phyloP scores from a whole-genome alignment of 2,797 vertebrate genomes.

The Chromobotia macracanthus region DNA sequence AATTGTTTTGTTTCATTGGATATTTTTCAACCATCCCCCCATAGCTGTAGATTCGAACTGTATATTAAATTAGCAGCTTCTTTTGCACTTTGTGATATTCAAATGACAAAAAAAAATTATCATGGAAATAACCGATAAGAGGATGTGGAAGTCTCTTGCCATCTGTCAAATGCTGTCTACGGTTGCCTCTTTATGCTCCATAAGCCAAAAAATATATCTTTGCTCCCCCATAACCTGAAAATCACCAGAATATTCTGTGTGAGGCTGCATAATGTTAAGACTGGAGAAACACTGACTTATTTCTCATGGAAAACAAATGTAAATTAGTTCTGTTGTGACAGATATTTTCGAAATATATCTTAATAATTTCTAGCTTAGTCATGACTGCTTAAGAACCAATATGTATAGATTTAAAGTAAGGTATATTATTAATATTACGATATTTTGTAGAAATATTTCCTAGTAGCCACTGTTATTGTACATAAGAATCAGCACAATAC shows the following conservation, averaged over 20 bases:
- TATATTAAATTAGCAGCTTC: background rate
- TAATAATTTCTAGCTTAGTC: too few relatives aligned
- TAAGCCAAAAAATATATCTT: constrained; percentile 7
- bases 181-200: background rate
- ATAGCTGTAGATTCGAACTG: background rate
- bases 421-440: background rate
- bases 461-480: too few relatives aligned
- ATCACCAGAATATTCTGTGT: background rate
- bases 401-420: background rate
- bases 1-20: too few relatives aligned
- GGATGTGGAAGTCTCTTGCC: constrained; percentile 5
- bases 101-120: constrained; percentile 1
- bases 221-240: background rate
- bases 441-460: too few relatives aligned
- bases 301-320: background rate
- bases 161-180: constrained; percentile 16
- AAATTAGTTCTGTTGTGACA: background rate
- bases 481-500: too few relatives aligned
- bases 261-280: constrained; percentile 3
- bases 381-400: too few relatives aligned
- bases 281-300: background rate
- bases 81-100: background rate
- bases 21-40: background rate
- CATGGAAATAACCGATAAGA: constrained; percentile 13
- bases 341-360: background rate